A percentile compares a stretch with the other conserved stretches of the same genome.
Evolutionary conservation across 53 echinoderm and acorn worm genomes (phyloP).

Genomic region (Echinarachnius parma): DNA sequence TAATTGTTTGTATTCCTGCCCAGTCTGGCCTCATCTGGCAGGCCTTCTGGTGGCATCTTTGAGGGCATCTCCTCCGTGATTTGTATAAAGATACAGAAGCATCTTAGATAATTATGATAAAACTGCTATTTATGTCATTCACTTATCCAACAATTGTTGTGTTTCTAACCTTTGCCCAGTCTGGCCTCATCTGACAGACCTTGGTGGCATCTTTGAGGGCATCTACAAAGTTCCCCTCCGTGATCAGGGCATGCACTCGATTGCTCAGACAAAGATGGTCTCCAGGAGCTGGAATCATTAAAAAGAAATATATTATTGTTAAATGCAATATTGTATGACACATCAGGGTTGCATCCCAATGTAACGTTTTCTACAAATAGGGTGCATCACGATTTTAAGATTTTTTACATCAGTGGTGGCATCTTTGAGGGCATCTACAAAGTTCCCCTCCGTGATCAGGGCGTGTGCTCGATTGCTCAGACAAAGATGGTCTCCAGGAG

Average conservation of each 20-base stretch:
- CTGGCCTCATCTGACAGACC: constrained; percentile 72
- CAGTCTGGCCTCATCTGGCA: too few species aligned
- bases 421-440: constrained; percentile 61
- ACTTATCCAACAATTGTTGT: too few species aligned
- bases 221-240: constrained; percentile 39
- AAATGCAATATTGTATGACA: neutral
- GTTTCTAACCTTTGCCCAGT: constrained; percentile 85
- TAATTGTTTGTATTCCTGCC: too few species aligned
- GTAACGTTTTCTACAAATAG: too few species aligned
- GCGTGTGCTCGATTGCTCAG: constrained; percentile 79
- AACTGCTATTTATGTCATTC: too few species aligned
- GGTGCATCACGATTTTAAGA: too few species aligned
- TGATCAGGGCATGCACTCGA: constrained; percentile 54
- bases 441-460: constrained; percentile 23
- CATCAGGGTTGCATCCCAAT: too few species aligned
- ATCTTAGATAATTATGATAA: too few species aligned
- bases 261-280: constrained; percentile 82
- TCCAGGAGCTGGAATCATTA: constrained; percentile 52
- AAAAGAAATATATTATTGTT: neutral
- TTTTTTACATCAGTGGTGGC: too few species aligned
- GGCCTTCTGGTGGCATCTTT: too few species aligned
- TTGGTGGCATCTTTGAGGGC: constrained; percentile 63
- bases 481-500: constrained; percentile 66
- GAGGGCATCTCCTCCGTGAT: too few species aligned
- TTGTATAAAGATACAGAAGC: too few species aligned